Conservation (phyloP, 92 coral and sea anemone genomes). For the Epizoanthus scotinus region DNA sequence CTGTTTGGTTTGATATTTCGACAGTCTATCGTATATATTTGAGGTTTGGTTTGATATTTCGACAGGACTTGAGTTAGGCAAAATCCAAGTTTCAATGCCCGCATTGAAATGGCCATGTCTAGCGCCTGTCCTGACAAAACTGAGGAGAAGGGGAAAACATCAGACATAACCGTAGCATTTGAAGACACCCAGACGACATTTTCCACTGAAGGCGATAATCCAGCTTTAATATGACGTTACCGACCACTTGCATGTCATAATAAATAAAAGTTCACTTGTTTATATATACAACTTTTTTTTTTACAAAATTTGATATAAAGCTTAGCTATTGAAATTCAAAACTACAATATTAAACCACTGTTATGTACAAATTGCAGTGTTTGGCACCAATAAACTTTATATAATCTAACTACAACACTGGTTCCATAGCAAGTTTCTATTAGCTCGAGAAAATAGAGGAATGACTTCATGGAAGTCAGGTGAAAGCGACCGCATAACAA, state of each 20-base stretch:
- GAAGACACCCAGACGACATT: not conserved
- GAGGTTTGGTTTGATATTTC: not conserved
- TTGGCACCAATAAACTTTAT: conserved; percentile 21
- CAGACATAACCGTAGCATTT: not conserved
- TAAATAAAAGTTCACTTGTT: conserved; percentile 32
- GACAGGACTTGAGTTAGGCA: not conserved
- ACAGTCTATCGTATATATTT: no score
- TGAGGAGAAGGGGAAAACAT: not conserved
- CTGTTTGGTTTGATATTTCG: no score
- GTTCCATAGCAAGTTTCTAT: not conserved
- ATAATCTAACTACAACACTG: conserved; percentile 16
- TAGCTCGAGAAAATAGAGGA: no score
- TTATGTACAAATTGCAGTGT: conserved; percentile 16
- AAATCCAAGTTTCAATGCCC: conserved; percentile 6
- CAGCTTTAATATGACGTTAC: not conserved
- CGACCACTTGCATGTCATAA: conserved; percentile 24
- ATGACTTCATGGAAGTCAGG: conserved; percentile 33
- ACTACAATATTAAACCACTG: conserved; percentile 18
- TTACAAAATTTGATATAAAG: conserved; percentile 35
- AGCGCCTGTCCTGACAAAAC: not conserved
- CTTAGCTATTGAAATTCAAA: conserved; percentile 22
- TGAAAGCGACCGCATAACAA: not conserved
- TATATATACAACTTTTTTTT: conserved; percentile 36
- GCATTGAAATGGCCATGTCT: conserved; percentile 14
- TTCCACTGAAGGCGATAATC: conserved; percentile 12